Base-by-base conservation (phyloP, 2,888 invertebrate species). In the Rhogogaster chlorosoma region DNA sequence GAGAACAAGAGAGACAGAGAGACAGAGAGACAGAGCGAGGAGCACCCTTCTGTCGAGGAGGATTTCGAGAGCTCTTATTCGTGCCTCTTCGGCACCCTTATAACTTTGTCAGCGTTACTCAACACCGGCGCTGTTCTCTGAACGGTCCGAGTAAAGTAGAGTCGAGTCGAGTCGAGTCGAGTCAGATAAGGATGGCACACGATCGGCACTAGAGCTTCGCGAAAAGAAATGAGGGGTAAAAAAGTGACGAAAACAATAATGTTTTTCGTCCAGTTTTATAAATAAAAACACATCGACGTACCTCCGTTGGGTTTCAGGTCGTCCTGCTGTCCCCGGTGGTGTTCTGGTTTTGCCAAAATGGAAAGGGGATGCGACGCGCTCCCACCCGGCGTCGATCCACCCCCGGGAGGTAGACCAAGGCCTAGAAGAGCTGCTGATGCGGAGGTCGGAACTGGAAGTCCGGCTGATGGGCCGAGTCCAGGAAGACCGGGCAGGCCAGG, bases 271-370 rank as follows among this genome's bases (percentile, higher is more conserved):
- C 2, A 61, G 61, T 26, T 61, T 61, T 12, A 57, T 57, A 26
- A 53, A 36, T 22, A 12, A 15, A 32, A 36, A 10, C 6, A 78
- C 61, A 80, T 77, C 70, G 84, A n/a, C 83, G 95, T 93, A 97
- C 97, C 97, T 94, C 97, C 96, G 89, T 95, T 95, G 88, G 96
- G 96, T 93, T 97, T 97, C 88, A 96, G 96, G 91, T 97, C 97
- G 87, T 96, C 96, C 75, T 96, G 95, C 90, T 92, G 93, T 73
- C 92, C 92, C 89, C 97, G 94, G 94, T 97, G 97, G 80, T 97
- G 95, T 90, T 97, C 97, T 77, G 97, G 97, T 89, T 97, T 97
- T 85, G 96, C 96, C 88, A 97, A 94, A 94, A 97, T 97, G 89
- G 96, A 96, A 53, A 97, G 95, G 45, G 97, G 97, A 93, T 97